A percentile compares a stretch with the other conserved stretches of the same genome.
These are phyloP conservation scores for Petrosia ficiformis DNA, from an alignment of 37 sponge, comb jelly and placozoan species.

Conservation along the genomic window DNA sequence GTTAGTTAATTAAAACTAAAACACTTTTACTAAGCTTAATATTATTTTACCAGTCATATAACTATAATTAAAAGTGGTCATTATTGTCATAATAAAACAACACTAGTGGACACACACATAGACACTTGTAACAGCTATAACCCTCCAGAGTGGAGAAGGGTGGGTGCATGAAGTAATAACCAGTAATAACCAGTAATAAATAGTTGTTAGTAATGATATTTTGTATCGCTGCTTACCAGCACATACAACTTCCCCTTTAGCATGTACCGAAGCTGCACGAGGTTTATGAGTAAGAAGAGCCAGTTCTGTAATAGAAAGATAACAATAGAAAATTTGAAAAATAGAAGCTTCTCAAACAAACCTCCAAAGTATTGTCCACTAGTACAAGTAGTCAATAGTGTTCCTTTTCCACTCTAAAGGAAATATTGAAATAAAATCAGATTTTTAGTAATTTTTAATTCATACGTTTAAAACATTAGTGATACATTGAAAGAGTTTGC, in stretches of 20 bases:
- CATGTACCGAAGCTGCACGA: constrained; percentile 87
- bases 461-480: no score
- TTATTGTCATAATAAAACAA: no score
- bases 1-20: no score
- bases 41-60: no score
- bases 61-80: no score
- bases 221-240: constrained; percentile 58
- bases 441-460: no score
- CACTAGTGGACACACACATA: neutral
- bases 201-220: neutral
- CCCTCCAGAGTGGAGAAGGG: neutral
- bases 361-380: constrained; percentile 96
- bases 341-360: no score
- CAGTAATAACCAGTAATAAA: neutral
- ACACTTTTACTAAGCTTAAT: no score
- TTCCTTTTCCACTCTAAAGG: constrained; percentile 9
- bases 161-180: no score
- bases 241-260: constrained; percentile 71
- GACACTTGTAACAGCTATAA: neutral
- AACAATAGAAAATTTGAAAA: no score
- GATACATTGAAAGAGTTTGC: neutral
- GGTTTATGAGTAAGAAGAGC: constrained; percentile 89
- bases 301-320: constrained; percentile 63
- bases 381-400: constrained; percentile 59
- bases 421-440: neutral